Evolutionary conservation across 2,888 invertebrate species (phyloP).

Genomic region (Iselma pallidipennis): DNA sequence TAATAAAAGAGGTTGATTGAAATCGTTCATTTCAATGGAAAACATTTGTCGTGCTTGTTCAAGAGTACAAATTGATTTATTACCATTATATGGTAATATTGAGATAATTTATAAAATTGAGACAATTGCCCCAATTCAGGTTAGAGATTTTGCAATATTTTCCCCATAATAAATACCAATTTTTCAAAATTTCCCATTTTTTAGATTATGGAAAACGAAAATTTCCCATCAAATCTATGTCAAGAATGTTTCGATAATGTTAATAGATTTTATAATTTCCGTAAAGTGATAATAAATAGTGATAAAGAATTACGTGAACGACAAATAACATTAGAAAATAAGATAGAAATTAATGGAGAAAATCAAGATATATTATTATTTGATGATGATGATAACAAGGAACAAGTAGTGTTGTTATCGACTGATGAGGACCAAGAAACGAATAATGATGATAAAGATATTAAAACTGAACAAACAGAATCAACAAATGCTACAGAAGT

Average conservation of each 20-base stretch:
- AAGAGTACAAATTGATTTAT: slow-evolving; percentile 27
- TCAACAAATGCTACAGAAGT: too few relatives aligned
- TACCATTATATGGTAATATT: slow-evolving; percentile 27
- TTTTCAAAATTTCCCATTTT: slow-evolving; percentile 8
- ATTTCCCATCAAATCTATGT: slow-evolving; percentile 41
- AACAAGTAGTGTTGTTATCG: too few relatives aligned
- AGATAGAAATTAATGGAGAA: slow-evolving; percentile 20
- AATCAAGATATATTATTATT: too few relatives aligned
- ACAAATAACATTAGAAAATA: slow-evolving; percentile 24
- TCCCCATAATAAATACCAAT: not conserved
- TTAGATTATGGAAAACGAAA: slow-evolving; percentile 25
- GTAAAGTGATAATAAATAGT: slow-evolving; percentile 40
- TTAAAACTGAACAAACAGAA: too few relatives aligned
- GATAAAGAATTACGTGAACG: slow-evolving; percentile 37
- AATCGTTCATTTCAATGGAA: too few relatives aligned
- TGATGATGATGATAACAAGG: too few relatives aligned
- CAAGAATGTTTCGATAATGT: slow-evolving; percentile 41
- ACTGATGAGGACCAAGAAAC: too few relatives aligned
- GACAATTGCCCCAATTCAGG: slow-evolving; percentile 40
- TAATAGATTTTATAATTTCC: slow-evolving; percentile 42
- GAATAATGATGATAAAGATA: too few relatives aligned
- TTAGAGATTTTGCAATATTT: slow-evolving; percentile 28
- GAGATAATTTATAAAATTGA: slow-evolving; percentile 40
- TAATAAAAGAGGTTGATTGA: too few relatives aligned
- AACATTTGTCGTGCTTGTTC: slow-evolving; percentile 41